A percentile compares a stretch with the other conserved stretches of the same genome.
Conservation (phyloP, 2,888 invertebrate species). For the Sphinx pinastri region DNA sequence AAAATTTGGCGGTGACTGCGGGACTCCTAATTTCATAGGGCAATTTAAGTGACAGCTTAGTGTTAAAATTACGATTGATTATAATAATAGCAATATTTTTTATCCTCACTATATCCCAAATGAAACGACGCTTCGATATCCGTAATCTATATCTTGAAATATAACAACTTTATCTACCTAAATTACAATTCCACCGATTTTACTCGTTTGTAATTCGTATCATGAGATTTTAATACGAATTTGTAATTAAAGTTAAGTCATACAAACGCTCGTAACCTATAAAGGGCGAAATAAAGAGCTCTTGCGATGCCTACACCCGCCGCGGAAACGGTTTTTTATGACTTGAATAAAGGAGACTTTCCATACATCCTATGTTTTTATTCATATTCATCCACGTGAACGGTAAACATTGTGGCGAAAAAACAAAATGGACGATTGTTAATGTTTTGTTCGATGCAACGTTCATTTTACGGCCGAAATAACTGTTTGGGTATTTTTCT, state of each 20-base stretch:
- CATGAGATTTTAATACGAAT: conserved; percentile 35
- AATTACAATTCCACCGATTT: background rate
- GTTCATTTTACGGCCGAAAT: background rate
- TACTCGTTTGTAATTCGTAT: conserved; percentile 21
- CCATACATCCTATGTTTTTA: conserved; percentile 7
- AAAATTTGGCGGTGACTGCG: too few species aligned
- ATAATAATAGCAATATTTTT: too few species aligned
- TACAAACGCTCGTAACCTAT: conserved; percentile 24
- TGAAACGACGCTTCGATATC: too few species aligned
- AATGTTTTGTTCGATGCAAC: background rate
- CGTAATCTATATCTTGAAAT: too few species aligned
- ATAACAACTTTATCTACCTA: background rate
- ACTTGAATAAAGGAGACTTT: conserved; percentile 2
- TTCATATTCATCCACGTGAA: background rate
- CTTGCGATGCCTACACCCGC: conserved; percentile 20
- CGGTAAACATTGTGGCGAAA: background rate
- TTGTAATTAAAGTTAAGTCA: conserved; percentile 25
- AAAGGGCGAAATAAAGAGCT: conserved; percentile 25
- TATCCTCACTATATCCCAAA: too few species aligned
- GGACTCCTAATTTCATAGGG: too few species aligned
- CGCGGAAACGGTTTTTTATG: conserved; percentile 3
- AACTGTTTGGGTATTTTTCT: background rate
- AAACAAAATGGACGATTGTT: background rate
- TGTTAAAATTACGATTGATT: too few species aligned
- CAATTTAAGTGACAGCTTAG: too few species aligned